Conservation (phyloP, 2,888 invertebrate species). For the Heliconius sara region DNA sequence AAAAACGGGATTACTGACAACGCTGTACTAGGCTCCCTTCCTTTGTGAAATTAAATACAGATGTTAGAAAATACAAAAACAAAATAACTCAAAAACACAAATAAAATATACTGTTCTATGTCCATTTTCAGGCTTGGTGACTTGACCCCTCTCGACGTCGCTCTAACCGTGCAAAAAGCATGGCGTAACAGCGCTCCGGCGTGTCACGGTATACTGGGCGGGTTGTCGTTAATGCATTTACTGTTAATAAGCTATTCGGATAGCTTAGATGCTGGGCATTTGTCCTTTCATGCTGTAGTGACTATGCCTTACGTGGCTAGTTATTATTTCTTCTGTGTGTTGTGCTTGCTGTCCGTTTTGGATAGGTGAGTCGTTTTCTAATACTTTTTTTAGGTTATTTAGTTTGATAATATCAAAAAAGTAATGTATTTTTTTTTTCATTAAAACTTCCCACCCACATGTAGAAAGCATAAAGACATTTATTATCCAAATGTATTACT, state of each 20-base stretch:
- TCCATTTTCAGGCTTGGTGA: constrained; percentile 67
- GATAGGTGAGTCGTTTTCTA: constrained; percentile 73
- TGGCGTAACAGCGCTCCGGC: constrained; percentile 81
- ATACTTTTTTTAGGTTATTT: not conserved
- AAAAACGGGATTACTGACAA: too few species aligned
- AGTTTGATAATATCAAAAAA: too few species aligned
- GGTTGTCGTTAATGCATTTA: constrained; percentile 84
- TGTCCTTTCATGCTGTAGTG: constrained; percentile 77
- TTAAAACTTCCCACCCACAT: too few species aligned
- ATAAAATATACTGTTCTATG: not conserved
- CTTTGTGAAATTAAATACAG: too few species aligned
- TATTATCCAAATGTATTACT: too few species aligned
- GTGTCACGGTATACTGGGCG: constrained; percentile 85
- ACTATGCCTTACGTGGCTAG: constrained; percentile 81
- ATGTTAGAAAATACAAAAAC: too few species aligned
- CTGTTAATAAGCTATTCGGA: constrained; percentile 83
- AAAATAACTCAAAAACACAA: not conserved
- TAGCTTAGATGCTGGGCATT: constrained; percentile 73
- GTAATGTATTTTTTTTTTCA: too few species aligned
- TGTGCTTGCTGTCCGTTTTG: constrained; percentile 84
- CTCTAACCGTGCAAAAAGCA: constrained; percentile 77
- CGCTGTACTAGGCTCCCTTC: too few species aligned
- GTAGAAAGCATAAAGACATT: too few species aligned
- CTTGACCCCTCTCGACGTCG: constrained; percentile 81
- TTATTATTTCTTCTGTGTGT: constrained; percentile 84